Evolutionary conservation across 37 sponge, comb jelly and placozoan genomes (phyloP).

Genomic region (Trichoplax adhaerens): DNA sequence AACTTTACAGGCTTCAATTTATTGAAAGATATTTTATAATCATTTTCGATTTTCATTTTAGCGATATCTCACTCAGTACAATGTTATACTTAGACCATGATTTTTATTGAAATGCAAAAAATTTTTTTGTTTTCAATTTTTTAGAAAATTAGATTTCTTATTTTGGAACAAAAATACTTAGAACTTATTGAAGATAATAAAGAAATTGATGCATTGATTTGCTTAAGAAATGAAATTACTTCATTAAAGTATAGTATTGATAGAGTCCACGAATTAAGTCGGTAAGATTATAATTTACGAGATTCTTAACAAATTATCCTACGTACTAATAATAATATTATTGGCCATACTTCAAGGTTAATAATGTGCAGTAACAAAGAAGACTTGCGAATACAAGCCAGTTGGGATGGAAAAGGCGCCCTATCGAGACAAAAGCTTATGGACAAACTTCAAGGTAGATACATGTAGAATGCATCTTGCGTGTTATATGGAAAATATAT

Average conservation of each 20-base stretch:
- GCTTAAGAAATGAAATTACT: constrained; percentile 75
- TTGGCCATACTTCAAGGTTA: constrained; percentile 13
- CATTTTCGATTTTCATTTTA: too few relatives aligned
- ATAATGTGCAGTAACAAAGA: constrained; percentile 68
- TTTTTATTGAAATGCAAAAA: too few relatives aligned
- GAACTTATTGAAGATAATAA: constrained; percentile 66
- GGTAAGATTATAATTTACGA: constrained; percentile 6
- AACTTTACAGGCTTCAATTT: too few relatives aligned
- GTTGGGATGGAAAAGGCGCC: constrained; percentile 71
- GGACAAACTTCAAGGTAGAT: constrained; percentile 69
- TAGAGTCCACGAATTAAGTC: constrained; percentile 45
- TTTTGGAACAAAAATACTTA: constrained; percentile 89
- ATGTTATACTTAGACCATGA: too few relatives aligned
- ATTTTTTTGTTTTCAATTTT: not conserved
- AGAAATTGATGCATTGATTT: constrained; percentile 58
- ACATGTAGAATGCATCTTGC: too few relatives aligned
- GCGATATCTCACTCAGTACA: too few relatives aligned
- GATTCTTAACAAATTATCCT: too few relatives aligned
- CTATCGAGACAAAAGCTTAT: constrained; percentile 61
- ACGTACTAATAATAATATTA: too few relatives aligned
- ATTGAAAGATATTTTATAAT: too few relatives aligned
- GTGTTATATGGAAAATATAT: not conserved
- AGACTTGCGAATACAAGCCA: constrained; percentile 48
- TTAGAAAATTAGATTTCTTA: constrained; percentile 60
- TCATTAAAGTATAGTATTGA: constrained; percentile 33